Percentiles rank a stretch among this genome's conserved stretches.
These are phyloP conservation scores for Eubucco bourcierii DNA, from an alignment of 2,113 vertebrate genomes.

Conservation along the genomic window DNA sequence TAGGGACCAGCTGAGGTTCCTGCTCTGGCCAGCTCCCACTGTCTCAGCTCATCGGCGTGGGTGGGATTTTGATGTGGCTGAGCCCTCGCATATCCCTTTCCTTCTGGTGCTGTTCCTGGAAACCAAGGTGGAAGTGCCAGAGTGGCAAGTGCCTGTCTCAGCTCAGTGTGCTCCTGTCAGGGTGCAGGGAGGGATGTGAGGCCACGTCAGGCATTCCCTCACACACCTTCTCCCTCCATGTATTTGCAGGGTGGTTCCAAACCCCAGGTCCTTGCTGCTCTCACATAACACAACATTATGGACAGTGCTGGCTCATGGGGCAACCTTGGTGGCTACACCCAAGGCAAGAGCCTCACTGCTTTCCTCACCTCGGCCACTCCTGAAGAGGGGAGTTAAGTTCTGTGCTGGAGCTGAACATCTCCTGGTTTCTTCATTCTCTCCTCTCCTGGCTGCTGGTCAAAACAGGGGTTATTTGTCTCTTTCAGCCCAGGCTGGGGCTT, in stretches of 20 bases:
- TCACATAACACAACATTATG: rapidly evolving
- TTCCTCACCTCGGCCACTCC: background rate
- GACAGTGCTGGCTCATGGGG: background rate
- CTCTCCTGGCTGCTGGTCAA: background rate
- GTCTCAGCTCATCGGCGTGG: rapidly evolving
- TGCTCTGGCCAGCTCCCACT: rapidly evolving
- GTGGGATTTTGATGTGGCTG: background rate
- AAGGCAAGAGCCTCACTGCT: rapidly evolving
- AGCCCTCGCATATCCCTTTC: rapidly evolving
- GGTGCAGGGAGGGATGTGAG: background rate
- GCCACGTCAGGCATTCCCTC: rapidly evolving
- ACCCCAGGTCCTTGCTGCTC: background rate
- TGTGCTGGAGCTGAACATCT: background rate
- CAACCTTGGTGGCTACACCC: rapidly evolving
- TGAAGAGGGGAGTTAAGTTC: background rate
- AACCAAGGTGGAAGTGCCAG: rapidly evolving
- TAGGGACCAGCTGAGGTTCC: rapidly evolving
- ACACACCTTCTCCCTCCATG: rapidly evolving
- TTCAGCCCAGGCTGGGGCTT: background rate
- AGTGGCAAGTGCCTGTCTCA: background rate
- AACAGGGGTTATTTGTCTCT: rapidly evolving
- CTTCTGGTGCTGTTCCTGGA: rapidly evolving
- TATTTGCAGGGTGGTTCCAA: background rate
- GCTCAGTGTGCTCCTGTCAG: rapidly evolving
- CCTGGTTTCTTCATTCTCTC: background rate